Evolutionary conservation across 2,797 vertebrate species (phyloP).

Genomic region (Macropus fuliginosus): DNA sequence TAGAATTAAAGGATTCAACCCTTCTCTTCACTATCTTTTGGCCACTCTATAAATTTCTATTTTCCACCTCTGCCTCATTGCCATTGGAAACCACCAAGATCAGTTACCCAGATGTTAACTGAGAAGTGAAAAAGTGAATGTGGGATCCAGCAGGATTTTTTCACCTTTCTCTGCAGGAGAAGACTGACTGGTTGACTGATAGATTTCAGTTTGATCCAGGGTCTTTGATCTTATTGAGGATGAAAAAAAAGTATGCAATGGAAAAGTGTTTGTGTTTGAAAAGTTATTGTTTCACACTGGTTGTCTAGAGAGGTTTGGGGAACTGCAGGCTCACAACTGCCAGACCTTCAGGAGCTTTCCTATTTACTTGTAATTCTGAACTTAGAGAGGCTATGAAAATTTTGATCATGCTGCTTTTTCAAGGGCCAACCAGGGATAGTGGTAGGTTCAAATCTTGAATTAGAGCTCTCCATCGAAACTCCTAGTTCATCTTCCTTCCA

Average conservation of each 20-base stretch:
- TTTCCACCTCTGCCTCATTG: constrained; percentile 19
- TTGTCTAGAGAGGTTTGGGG: neutral
- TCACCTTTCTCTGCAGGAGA: constrained; percentile 21
- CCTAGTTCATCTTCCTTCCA: neutral
- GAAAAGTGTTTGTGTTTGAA: neutral
- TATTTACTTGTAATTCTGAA: neutral
- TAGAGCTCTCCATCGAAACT: neutral
- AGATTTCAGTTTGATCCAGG: neutral
- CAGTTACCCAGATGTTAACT: neutral
- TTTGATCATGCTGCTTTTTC: constrained; percentile 51
- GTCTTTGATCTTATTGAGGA: neutral
- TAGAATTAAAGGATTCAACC: constrained; percentile 24
- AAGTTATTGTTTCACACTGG: constrained; percentile 5
- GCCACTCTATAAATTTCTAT: constrained; percentile 27
- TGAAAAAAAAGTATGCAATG: neutral
- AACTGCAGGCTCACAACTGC: neutral
- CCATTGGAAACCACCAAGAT: constrained; percentile 28
- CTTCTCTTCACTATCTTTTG: constrained; percentile 14
- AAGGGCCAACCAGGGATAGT: constrained; percentile 48
- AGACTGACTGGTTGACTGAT: neutral
- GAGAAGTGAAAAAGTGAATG: neutral
- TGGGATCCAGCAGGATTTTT: neutral
- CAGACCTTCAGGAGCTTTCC: constrained; percentile 6
- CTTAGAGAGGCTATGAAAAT: neutral
- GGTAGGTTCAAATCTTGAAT: neutral